phyloP scores from a whole-genome alignment of 1,140 invertebrate species.

The Drosophila azteca region DNA sequence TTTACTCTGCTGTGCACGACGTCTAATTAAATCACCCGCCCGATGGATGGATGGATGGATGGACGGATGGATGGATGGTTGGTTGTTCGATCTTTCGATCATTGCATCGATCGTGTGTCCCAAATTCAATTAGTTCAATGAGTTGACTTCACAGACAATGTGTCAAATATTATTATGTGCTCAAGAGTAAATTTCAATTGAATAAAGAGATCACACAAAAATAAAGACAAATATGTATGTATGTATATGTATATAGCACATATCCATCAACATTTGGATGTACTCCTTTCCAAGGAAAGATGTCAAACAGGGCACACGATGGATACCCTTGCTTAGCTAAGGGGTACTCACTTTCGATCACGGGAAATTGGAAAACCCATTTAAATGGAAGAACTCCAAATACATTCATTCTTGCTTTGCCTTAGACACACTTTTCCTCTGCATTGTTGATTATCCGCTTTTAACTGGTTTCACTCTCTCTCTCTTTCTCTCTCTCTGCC shows the following conservation, averaged over 20 bases:
- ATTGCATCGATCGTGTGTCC: slow-evolving; percentile 19
- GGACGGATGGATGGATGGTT: background rate
- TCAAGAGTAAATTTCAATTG: slow-evolving; percentile 63
- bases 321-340: too few relatives aligned
- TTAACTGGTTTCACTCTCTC: slow-evolving; percentile 37
- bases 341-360: too few relatives aligned
- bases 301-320: too few relatives aligned
- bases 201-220: slow-evolving; percentile 26
- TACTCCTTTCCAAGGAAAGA: too few relatives aligned
- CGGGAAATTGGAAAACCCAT: too few relatives aligned
- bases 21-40: slow-evolving; percentile 68
- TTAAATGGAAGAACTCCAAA: too few relatives aligned
- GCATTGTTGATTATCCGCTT: background rate
- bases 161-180: slow-evolving; percentile 50
- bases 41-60: background rate
- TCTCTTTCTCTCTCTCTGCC: slow-evolving; percentile 10
- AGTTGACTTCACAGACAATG: slow-evolving; percentile 48
- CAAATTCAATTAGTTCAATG: slow-evolving; percentile 72
- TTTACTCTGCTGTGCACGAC: slow-evolving; percentile 56
- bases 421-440: background rate
- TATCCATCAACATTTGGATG: background rate
- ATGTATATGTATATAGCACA: background rate
- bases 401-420: too few relatives aligned
- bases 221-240: background rate
- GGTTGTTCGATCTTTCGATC: slow-evolving; percentile 8